Evolutionary conservation across 2,113 vertebrate genomes (phyloP).

Genomic region (Crotalus horridus): DNA sequence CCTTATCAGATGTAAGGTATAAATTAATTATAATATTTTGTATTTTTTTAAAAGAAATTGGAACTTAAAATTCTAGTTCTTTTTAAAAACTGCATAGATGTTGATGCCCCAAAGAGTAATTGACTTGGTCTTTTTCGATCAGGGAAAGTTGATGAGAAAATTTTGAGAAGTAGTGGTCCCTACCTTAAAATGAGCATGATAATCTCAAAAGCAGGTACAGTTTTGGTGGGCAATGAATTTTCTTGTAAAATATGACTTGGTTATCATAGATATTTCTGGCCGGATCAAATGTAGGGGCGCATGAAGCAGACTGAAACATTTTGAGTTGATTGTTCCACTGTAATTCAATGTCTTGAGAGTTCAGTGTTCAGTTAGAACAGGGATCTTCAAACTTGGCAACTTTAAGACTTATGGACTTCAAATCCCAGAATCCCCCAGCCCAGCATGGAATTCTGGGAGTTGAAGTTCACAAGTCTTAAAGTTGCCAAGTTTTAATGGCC

Average conservation of each 20-base stretch:
- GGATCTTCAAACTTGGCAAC: not conserved
- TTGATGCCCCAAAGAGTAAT: not conserved
- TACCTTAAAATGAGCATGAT: not conserved
- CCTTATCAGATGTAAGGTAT: constrained; percentile 51
- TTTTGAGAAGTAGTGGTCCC: constrained; percentile 36
- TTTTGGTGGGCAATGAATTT: not conserved
- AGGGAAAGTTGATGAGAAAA: constrained; percentile 16
- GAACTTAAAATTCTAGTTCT: constrained; percentile 41
- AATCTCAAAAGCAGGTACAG: not conserved
- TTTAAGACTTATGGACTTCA: not conserved
- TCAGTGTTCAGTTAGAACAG: not conserved
- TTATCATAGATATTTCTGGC: constrained; percentile 4
- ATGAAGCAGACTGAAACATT: not conserved
- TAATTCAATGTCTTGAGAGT: rapidly evolving
- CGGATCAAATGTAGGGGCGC: constrained; percentile 9
- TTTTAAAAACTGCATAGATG: not conserved
- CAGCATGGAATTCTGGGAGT: not conserved
- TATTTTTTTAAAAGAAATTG: constrained; percentile 49
- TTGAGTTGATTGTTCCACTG: not conserved
- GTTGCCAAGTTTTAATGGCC: not conserved
- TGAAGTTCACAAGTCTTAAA: not conserved
- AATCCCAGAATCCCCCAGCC: not conserved
- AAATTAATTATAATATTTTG: constrained; percentile 44
- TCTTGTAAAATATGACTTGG: not conserved
- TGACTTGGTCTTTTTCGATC: constrained; percentile 38